Percentiles rank a stretch among this genome's conserved stretches.
Evolutionary conservation across 1,140 invertebrate species (phyloP).

Genomic region (Oedothorax gibbosus): DNA sequence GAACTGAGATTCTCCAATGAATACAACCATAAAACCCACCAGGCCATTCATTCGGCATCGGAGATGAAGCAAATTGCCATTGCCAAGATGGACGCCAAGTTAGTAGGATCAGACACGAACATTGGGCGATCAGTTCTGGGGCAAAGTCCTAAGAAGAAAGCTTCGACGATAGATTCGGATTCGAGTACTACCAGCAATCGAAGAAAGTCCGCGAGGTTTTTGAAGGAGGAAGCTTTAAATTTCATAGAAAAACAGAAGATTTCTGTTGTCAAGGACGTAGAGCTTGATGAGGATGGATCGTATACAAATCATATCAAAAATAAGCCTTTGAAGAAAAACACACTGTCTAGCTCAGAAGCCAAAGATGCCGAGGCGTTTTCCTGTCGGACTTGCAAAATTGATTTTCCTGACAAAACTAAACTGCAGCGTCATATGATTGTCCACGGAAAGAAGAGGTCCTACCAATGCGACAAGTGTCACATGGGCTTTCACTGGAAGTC

Average conservation of each 20-base stretch:
- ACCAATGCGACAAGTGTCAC: constrained; percentile 16
- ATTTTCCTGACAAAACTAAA: background rate
- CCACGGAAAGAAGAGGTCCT: background rate
- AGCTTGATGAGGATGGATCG: too few species aligned
- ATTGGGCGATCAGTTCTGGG: too few species aligned
- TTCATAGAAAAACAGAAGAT: too few species aligned
- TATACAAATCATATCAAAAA: background rate
- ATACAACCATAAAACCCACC: background rate
- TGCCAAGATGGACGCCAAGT: too few species aligned
- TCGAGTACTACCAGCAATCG: background rate
- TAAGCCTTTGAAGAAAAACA: background rate
- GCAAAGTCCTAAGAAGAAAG: too few species aligned
- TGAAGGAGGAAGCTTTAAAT: too few species aligned
- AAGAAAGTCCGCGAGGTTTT: too few species aligned
- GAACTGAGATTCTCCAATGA: background rate
- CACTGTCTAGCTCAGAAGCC: background rate
- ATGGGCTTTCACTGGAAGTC: constrained; percentile 15
- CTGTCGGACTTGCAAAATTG: background rate
- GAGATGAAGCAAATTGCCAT: too few species aligned
- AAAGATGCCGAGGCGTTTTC: background rate
- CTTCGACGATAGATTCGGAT: background rate
- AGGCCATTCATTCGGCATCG: background rate
- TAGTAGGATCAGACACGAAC: too few species aligned
- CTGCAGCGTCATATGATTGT: background rate
- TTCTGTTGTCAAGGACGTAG: too few species aligned